phyloP scores from a whole-genome alignment of 2,797 vertebrate species.

The Crocidura indochinensis region DNA sequence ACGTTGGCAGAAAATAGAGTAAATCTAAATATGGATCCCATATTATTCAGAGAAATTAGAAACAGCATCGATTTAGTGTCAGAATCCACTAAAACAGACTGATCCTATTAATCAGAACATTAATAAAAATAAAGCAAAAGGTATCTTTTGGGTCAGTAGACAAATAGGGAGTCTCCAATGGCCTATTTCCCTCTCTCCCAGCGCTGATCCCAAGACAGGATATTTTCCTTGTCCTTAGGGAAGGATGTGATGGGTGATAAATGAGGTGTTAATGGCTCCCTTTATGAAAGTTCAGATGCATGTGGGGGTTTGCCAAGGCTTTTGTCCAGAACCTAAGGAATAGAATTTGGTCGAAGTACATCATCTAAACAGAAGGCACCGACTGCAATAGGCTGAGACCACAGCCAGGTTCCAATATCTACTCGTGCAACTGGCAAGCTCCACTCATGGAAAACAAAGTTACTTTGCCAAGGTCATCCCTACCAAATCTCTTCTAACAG shows the following conservation, averaged over 20 bases:
- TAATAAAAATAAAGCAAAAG: conserved; percentile 28
- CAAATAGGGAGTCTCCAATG: conserved; percentile 25
- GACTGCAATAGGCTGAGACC: neutral
- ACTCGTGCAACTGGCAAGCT: neutral
- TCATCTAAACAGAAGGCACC: conserved; percentile 25
- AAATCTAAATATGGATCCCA: conserved; percentile 18
- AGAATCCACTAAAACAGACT: neutral
- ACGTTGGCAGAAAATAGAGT: conserved; percentile 10
- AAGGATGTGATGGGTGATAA: conserved; percentile 72
- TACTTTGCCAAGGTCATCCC: neutral
- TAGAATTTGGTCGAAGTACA: neutral
- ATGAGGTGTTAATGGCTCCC: conserved; percentile 78
- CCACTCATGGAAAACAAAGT: neutral
- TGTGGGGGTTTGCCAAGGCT: conserved; percentile 64
- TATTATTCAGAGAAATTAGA: conserved; percentile 52
- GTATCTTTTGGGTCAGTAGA: conserved; percentile 21
- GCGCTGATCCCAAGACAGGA: conserved; percentile 61
- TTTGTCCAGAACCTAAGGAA: conserved; percentile 44
- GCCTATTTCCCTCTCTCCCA: neutral
- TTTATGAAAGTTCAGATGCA: conserved; percentile 61
- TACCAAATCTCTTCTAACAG: neutral
- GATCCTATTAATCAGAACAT: conserved; percentile 1
- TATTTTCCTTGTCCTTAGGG: conserved; percentile 64
- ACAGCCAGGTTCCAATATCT: neutral
- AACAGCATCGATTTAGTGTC: conserved; percentile 19